Evolutionary conservation across 2,113 vertebrate genomes (phyloP).

Genomic region (Pseudorasbora parva): DNA sequence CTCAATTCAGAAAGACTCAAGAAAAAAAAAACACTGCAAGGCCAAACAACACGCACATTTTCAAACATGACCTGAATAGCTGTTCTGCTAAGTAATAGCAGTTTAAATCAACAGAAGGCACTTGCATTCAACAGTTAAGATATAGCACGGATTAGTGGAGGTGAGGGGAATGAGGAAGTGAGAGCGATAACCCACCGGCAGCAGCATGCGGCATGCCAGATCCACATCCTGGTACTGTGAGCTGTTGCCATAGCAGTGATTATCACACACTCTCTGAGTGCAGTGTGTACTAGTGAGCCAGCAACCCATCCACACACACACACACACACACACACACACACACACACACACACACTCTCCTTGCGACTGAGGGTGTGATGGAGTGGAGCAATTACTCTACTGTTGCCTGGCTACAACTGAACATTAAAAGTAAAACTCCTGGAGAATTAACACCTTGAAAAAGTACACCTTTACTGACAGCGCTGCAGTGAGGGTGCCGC

Average conservation of each 20-base stretch:
- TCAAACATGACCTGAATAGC: neutral
- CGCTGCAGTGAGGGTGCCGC: neutral
- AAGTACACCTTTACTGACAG: slow-evolving; percentile 6
- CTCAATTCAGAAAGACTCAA: neutral
- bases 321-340: neutral
- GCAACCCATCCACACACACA: slow-evolving; percentile 31
- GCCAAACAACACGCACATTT: slow-evolving; percentile 4
- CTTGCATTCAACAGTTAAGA: slow-evolving; percentile 8
- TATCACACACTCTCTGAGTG: slow-evolving; percentile 22
- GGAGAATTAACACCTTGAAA: slow-evolving; percentile 35
- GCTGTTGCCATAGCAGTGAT: slow-evolving; percentile 45
- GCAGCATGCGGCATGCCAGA: neutral
- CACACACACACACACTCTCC: neutral
- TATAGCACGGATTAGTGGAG: neutral
- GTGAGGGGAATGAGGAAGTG: slow-evolving; percentile 9
- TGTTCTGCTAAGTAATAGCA: neutral
- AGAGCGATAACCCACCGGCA: slow-evolving; percentile 14
- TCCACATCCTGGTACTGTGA: slow-evolving; percentile 15
- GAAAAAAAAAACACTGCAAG: neutral
- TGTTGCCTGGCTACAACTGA: slow-evolving; percentile 38
- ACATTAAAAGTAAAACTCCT: slow-evolving; percentile 23
- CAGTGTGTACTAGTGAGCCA: slow-evolving; percentile 34
- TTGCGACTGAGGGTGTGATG: slow-evolving; percentile 21
- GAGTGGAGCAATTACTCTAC: slow-evolving; percentile 26
- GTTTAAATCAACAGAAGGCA: slow-evolving; percentile 9